Evolutionary conservation across 1,140 invertebrate species (phyloP).

Genomic region (Pararge aegeria): DNA sequence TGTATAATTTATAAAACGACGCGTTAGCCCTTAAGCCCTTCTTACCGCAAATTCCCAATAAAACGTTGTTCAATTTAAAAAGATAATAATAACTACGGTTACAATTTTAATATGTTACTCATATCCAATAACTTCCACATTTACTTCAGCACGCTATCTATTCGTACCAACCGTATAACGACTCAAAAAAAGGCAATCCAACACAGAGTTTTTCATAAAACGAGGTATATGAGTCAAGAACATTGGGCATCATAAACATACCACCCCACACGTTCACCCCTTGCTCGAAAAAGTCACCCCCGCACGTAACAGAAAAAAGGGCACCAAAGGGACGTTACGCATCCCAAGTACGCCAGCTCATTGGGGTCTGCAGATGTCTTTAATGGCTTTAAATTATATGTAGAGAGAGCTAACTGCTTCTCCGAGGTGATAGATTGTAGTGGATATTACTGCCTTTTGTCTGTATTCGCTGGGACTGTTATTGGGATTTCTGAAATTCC

Average conservation of each 20-base stretch:
- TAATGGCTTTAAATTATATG: constrained; percentile 79
- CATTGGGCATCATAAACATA: constrained; percentile 70
- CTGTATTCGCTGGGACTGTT: constrained; percentile 20
- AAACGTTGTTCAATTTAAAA: no score
- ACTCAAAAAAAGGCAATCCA: constrained; percentile 61
- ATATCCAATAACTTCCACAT: background rate
- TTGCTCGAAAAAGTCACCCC: constrained; percentile 76
- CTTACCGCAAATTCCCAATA: no score
- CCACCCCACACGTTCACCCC: constrained; percentile 70
- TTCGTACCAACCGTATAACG: constrained; percentile 41
- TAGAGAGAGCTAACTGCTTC: constrained; percentile 73
- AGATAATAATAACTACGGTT: no score
- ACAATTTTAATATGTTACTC: background rate
- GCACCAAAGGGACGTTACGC: constrained; percentile 69
- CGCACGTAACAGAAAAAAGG: constrained; percentile 75
- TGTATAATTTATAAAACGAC: no score
- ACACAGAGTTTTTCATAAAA: constrained; percentile 72
- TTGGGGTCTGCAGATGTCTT: constrained; percentile 76
- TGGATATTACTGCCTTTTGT: constrained; percentile 42
- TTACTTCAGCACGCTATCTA: background rate
- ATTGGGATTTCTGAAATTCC: constrained; percentile 16
- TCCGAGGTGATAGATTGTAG: constrained; percentile 64
- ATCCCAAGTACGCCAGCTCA: constrained; percentile 73
- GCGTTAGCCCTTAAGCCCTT: no score
- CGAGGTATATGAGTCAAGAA: constrained; percentile 76